phyloP scores from a whole-genome alignment of 2,113 vertebrate species.

The Struthio camelus region DNA sequence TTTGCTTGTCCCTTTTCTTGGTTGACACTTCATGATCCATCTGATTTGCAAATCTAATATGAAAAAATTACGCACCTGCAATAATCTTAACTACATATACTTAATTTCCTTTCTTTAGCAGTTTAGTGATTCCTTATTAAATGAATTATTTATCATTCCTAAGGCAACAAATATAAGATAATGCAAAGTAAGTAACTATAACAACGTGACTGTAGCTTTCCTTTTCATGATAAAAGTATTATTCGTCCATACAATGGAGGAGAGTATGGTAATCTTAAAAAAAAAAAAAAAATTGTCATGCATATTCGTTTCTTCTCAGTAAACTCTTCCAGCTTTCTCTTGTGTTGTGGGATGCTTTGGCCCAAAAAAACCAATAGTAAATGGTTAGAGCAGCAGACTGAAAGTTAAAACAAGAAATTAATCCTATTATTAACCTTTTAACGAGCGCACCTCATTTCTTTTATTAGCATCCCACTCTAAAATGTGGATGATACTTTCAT shows the following conservation, averaged over 20 bases:
- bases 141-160: not conserved
- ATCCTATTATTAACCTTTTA: not conserved
- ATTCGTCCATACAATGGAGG: not conserved
- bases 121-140: not conserved
- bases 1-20: not conserved
- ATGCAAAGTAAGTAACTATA: not conserved
- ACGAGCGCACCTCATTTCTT: not conserved
- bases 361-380: not conserved
- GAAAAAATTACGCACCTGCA: not conserved
- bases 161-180: not conserved
- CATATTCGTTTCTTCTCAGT: not conserved
- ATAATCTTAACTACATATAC: not conserved
- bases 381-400: not conserved
- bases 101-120: not conserved
- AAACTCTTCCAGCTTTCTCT: not conserved
- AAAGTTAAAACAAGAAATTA: not conserved
- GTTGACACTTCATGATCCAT: accelerated
- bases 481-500: accelerated
- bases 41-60: not conserved
- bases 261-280: not conserved
- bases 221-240: accelerated
- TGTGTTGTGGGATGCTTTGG: not conserved
- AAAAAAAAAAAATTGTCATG: accelerated
- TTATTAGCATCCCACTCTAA: not conserved
- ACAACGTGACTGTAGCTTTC: not conserved